Base-by-base conservation (phyloP, 2,113 vertebrate genomes). In the Cromileptes altivelis region DNA sequence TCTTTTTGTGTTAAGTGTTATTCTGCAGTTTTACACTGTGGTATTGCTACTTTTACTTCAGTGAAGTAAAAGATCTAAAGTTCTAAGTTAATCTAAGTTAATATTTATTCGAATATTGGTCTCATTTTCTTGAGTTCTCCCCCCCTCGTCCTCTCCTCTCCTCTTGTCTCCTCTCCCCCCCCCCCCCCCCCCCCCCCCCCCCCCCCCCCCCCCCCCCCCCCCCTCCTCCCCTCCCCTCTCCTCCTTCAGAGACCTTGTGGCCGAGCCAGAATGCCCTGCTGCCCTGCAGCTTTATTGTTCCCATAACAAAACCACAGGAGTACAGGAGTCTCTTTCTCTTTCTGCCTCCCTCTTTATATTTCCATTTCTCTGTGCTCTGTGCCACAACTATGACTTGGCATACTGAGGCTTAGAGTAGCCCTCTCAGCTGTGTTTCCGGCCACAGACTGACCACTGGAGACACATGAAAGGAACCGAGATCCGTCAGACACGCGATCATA, bases 381-480 rank as follows among this genome's bases (percentile, higher is more conserved):
- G 14, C 47, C 74, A 49, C 49, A 1, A 0, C 30, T 17, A 2
- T 62, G 76, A 74, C 52, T 45, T n/a, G 17, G 15, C 23, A 21
- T 78, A 37, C 4, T 68, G 71, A 42, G 45, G 49, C 33, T 56
- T 21, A 57, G 42, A 60, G 17, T 13, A 37, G 81, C 18, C 19
- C 63, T 75, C 65, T 58, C 50, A 62, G 74, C 50, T 27, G 40
- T 40, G n/a, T 58, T 30, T 81, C 55, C 10, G 5, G 33, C 62
- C 85, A 56, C 78, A 64, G 21, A 78, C 70, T 55, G 45, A 84
- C 65, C 70, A 33, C 45, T 18, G 68, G 62, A 72, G 71, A 73
- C 67, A 4, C 11, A 40, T 57, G 18, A 49, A n/a, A 82, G 60
- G 6, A 72, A 4, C n/a, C 30, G 55, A 64, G 15, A 33, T 50